Evolutionary conservation across 2,113 vertebrate species (phyloP).

Genomic region (Urocitellus parryii): DNA sequence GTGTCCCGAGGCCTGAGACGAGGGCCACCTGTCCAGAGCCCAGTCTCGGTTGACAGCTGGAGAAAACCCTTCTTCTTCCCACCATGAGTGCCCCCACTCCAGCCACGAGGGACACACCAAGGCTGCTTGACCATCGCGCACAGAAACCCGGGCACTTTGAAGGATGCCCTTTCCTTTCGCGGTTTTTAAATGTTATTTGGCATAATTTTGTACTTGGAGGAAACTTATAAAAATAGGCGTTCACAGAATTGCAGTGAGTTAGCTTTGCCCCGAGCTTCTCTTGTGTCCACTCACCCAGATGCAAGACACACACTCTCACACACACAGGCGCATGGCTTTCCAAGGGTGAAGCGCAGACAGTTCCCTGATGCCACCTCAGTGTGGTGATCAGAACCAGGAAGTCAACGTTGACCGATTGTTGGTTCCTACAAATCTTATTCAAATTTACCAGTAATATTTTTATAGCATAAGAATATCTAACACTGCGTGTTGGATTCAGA

Average conservation of each 20-base stretch:
- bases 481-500: not conserved
- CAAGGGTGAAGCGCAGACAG: not conserved
- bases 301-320: accelerated
- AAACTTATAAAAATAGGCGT: not conserved
- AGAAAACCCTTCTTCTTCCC: no score
- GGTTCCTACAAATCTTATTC: not conserved
- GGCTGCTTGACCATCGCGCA: no score
- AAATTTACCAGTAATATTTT: accelerated
- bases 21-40: no score
- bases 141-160: not conserved
- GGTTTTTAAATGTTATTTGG: not conserved
- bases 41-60: no score
- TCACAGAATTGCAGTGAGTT: not conserved
- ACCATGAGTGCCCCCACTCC: no score
- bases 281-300: no score
- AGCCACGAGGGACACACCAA: no score
- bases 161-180: not conserved
- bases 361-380: accelerated
- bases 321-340: not conserved
- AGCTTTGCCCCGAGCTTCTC: no score
- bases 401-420: accelerated
- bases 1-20: no score
- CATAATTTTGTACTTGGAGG: not conserved
- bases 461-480: not conserved
- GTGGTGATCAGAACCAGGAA: accelerated